A percentile compares a stretch with the other conserved stretches of the same genome.
phyloP scores from a whole-genome alignment of 2,888 invertebrate species.

The Trissolcus japonicus region DNA sequence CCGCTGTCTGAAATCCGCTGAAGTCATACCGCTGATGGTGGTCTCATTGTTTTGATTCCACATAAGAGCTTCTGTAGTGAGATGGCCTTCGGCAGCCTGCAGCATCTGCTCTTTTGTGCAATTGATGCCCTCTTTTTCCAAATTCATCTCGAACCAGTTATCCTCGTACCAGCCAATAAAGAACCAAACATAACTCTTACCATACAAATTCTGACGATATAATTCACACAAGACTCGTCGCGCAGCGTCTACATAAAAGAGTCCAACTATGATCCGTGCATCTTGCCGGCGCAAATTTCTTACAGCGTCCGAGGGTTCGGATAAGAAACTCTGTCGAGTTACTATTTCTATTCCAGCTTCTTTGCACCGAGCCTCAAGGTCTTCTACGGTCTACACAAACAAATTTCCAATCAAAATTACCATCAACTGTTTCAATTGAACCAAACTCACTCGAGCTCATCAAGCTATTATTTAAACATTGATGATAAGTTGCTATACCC shows the following conservation, averaged over 20 bases:
- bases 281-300: constrained; percentile 96
- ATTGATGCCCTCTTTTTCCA: constrained; percentile 90
- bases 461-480: too few species aligned
- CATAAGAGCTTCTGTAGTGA: constrained; percentile 99
- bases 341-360: constrained; percentile 96
- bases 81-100: constrained; percentile 95
- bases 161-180: constrained; percentile 99
- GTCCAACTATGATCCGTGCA: constrained; percentile 97
- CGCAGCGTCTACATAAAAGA: constrained; percentile 99
- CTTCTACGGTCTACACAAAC: constrained; percentile 90
- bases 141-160: constrained; percentile 96
- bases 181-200: constrained; percentile 98
- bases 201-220: constrained; percentile 94
- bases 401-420: not conserved
- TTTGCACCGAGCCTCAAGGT: constrained; percentile 95
- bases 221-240: constrained; percentile 97
- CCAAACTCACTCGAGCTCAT: not conserved
- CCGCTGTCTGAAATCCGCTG: constrained; percentile 91
- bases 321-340: constrained; percentile 96
- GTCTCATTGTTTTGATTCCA: constrained; percentile 97
- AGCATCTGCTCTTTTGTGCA: constrained; percentile 96
- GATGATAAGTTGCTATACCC: too few species aligned
- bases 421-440: not conserved
- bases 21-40: constrained; percentile 97
- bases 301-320: constrained; percentile 97